These are phyloP conservation scores for Aythya fuligula DNA, from an alignment of 2,797 vertebrate genomes.

Conservation along the genomic window DNA sequence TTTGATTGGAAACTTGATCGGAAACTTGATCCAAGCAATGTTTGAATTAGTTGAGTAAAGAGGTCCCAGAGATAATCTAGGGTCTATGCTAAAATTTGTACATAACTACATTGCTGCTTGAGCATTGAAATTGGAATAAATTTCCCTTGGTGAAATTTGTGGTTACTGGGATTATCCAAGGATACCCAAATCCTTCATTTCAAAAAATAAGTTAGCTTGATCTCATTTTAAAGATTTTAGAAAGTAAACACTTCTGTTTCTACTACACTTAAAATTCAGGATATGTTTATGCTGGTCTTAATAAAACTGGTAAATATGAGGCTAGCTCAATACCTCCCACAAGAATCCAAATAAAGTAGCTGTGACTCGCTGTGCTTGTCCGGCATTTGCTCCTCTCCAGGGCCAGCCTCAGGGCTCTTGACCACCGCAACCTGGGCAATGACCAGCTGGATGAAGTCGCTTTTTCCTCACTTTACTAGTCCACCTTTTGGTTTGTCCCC, in stretches of 20 bases:
- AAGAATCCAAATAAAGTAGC: neutral
- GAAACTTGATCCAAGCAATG: slow-evolving; percentile 58
- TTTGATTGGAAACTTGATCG: slow-evolving; percentile 62
- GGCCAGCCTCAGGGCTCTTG: neutral
- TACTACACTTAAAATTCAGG: neutral
- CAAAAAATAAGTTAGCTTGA: slow-evolving; percentile 25
- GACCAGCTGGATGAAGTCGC: neutral
- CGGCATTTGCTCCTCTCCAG: neutral
- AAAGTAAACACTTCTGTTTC: slow-evolving; percentile 11
- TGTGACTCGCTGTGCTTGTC: neutral
- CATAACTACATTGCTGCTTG: neutral
- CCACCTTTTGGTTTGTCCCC: neutral
- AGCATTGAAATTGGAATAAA: slow-evolving; percentile 18
- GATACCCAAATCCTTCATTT: neutral
- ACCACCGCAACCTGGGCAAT: neutral
- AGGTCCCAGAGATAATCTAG: slow-evolving; percentile 32
- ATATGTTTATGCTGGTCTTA: neutral
- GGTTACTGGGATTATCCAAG: neutral
- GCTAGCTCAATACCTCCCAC: neutral
- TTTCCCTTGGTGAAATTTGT: slow-evolving; percentile 22
- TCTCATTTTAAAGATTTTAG: slow-evolving; percentile 12
- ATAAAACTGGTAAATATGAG: neutral
- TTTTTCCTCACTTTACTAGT: neutral
- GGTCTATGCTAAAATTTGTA: slow-evolving; percentile 66
- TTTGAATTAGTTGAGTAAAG: slow-evolving; percentile 61